A percentile compares a stretch with the other conserved stretches of the same genome.
Conservation (phyloP, 2,888 invertebrate genomes). For the Mythimna albipuncta region DNA sequence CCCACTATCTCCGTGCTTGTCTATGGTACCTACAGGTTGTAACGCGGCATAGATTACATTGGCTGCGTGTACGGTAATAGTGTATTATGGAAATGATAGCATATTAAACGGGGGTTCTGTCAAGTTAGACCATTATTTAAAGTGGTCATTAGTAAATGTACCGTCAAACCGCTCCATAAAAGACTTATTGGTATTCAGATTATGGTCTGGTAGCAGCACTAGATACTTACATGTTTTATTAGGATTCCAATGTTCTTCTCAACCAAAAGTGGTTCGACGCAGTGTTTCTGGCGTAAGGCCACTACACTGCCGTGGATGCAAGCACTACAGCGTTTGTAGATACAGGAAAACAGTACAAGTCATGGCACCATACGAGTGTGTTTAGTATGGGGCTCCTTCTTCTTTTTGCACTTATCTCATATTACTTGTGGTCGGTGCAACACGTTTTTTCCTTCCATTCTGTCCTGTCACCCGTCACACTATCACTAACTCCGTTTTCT, state of each 20-base stretch:
- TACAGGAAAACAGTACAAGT: no score
- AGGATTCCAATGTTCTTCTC: no score
- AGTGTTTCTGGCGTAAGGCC: no score
- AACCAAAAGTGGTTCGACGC: not conserved
- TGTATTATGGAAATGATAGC: slow-evolving; percentile 35
- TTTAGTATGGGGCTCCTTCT: no score
- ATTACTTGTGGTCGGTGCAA: no score
- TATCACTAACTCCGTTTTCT: no score
- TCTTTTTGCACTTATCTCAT: no score
- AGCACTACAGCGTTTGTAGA: not conserved
- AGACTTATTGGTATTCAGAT: not conserved
- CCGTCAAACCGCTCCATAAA: slow-evolving; percentile 1
- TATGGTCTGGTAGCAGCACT: no score
- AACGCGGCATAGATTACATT: slow-evolving; percentile 30
- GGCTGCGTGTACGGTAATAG: slow-evolving; percentile 14
- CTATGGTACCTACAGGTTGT: slow-evolving; percentile 50
- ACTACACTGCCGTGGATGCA: not conserved
- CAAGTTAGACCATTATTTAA: slow-evolving; percentile 18
- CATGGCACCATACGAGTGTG: no score
- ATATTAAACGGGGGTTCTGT: slow-evolving; percentile 19
- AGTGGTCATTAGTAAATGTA: slow-evolving; percentile 19
- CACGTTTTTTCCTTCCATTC: no score
- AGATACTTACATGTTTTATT: not conserved
- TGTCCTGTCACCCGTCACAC: no score
- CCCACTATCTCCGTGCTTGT: slow-evolving; percentile 68